phyloP scores from a whole-genome alignment of 2,113 vertebrate species.

The Vidua chalybeata region DNA sequence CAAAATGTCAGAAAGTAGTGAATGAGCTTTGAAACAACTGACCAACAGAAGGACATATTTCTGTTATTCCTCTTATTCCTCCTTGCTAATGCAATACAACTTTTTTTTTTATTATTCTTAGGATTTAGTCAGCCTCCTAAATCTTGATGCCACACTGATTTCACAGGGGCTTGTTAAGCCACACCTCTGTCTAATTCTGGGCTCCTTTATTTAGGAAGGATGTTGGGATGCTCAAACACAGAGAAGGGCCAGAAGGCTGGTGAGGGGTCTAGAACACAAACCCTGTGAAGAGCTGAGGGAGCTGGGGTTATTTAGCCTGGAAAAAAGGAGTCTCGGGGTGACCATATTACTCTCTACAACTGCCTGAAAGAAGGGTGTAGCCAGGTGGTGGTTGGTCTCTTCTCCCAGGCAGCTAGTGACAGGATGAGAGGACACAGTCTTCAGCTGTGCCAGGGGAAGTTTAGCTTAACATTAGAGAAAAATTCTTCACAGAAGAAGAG shows the following conservation, averaged over 20 bases:
- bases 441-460: neutral
- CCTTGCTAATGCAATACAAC: neutral
- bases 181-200: neutral
- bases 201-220: neutral
- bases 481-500: neutral
- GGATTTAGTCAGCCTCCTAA: neutral
- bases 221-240: neutral
- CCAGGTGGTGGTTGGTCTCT: neutral
- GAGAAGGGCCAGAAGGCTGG: neutral
- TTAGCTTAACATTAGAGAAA: neutral
- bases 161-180: neutral
- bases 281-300: neutral
- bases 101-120: neutral
- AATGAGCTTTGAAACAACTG: neutral
- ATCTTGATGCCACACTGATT: neutral
- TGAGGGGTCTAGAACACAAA: neutral
- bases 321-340: neutral
- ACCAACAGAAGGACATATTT: neutral
- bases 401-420: neutral
- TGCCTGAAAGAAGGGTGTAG: neutral
- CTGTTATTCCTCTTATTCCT: neutral
- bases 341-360: neutral
- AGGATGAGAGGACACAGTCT: neutral
- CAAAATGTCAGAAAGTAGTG: neutral
- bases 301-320: neutral